Conservation (phyloP, 2,113 vertebrate genomes). For the Callorhinus ursinus region DNA sequence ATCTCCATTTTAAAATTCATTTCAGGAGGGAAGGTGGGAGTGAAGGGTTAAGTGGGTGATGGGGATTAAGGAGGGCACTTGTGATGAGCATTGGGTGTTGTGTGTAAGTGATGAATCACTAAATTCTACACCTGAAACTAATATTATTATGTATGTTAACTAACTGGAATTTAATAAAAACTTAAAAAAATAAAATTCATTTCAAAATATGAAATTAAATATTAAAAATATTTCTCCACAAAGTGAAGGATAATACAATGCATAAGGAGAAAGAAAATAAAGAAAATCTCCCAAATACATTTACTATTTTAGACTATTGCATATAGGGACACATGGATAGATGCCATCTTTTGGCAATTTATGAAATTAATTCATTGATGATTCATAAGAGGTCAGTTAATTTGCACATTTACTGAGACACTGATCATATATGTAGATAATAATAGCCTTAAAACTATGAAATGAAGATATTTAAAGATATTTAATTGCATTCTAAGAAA, state of each 20-base stretch:
- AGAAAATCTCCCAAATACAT: neutral
- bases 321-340: neutral
- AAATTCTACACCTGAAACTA: neutral
- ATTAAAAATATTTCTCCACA: neutral
- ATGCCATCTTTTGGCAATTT: constrained; percentile 63
- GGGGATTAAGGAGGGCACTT: neutral
- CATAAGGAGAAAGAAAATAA: neutral
- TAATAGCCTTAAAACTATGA: neutral
- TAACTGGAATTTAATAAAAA: neutral
- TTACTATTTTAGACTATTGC: neutral
- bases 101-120: neutral
- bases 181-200: neutral
- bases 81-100: neutral
- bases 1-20: neutral
- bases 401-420: constrained; percentile 39
- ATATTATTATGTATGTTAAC: neutral
- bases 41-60: neutral
- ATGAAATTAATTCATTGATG: constrained; percentile 57
- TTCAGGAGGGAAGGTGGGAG: neutral
- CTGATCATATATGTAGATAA: neutral
- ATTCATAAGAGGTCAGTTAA: constrained; percentile 44
- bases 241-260: neutral
- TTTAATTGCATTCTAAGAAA: constrained; percentile 34
- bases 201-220: constrained; percentile 1
- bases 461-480: constrained; percentile 25